These are phyloP conservation scores for Lepidonotus clava DNA, from an alignment of 2,888 invertebrate species.

Conservation along the genomic window DNA sequence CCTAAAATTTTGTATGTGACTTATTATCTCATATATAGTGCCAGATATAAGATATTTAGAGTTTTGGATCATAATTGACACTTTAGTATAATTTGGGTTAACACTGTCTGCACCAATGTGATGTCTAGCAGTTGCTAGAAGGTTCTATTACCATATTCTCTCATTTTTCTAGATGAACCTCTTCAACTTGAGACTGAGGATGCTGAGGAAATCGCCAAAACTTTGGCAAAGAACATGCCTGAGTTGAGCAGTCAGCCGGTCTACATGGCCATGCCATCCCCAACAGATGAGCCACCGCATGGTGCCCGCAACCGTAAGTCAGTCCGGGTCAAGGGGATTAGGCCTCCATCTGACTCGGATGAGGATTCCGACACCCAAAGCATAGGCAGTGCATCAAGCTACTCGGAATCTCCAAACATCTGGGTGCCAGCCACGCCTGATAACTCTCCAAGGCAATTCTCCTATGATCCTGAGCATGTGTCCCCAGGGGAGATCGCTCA, in stretches of 20 bases:
- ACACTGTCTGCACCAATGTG: background rate
- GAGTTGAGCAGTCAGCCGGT: background rate
- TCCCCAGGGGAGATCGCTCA: too few relatives aligned
- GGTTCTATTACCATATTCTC: background rate
- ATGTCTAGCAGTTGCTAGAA: background rate
- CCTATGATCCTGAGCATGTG: too few relatives aligned
- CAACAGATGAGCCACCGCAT: background rate
- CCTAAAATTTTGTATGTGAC: background rate
- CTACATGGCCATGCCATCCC: too few relatives aligned
- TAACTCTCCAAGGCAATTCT: too few relatives aligned
- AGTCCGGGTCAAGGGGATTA: background rate
- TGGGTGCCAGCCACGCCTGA: background rate
- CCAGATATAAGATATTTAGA: background rate
- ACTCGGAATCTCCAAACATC: background rate
- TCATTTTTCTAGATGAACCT: background rate
- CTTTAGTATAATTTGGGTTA: background rate
- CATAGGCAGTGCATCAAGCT: too few relatives aligned
- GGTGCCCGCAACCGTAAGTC: background rate
- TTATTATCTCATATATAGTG: background rate
- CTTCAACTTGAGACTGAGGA: constrained; percentile 3
- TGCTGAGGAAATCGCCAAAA: background rate
- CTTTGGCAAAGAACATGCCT: background rate
- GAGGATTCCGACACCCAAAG: too few relatives aligned
- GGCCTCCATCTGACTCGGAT: background rate
- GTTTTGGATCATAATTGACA: background rate